Percentiles rank a stretch among this genome's conserved stretches.
phyloP scores from a whole-genome alignment of 2,113 vertebrate species.

The Nematolebias whitei region DNA sequence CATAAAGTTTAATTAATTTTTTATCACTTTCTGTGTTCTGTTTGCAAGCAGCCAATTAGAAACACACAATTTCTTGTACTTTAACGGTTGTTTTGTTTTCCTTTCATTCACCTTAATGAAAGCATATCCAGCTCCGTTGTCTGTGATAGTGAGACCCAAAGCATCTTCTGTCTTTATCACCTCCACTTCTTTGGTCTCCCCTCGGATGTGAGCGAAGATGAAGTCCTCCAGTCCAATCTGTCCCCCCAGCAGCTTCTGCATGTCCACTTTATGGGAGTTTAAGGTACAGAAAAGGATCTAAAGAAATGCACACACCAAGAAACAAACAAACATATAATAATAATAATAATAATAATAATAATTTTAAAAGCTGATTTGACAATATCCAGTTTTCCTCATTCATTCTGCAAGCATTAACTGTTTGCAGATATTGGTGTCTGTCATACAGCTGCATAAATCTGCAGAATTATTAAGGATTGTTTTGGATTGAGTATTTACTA shows the following conservation, averaged over 20 bases:
- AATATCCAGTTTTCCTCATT: too few species aligned
- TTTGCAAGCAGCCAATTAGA: not conserved
- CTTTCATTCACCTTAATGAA: constrained; percentile 90
- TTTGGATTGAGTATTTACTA: not conserved
- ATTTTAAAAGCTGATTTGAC: not conserved
- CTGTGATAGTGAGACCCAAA: constrained; percentile 95
- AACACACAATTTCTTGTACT: not conserved
- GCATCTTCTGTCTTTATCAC: constrained; percentile 95
- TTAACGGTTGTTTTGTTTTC: not conserved
- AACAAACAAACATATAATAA: too few species aligned
- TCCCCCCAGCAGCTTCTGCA: constrained; percentile 95
- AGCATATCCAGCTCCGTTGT: constrained; percentile 94
- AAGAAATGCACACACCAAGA: too few species aligned
- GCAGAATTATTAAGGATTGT: not conserved
- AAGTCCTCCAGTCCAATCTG: constrained; percentile 98
- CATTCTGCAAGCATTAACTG: too few species aligned
- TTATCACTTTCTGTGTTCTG: not conserved
- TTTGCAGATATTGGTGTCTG: not conserved
- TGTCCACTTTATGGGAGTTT: constrained; percentile 98
- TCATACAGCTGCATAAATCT: not conserved
- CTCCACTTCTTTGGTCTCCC: constrained; percentile 95
- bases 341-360: too few species aligned
- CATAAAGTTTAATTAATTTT: not conserved
- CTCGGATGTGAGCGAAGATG: constrained; percentile 94
- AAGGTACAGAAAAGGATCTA: constrained; percentile 98